Conservation (phyloP, 2,113 vertebrate genomes). For the Mugil cephalus region DNA sequence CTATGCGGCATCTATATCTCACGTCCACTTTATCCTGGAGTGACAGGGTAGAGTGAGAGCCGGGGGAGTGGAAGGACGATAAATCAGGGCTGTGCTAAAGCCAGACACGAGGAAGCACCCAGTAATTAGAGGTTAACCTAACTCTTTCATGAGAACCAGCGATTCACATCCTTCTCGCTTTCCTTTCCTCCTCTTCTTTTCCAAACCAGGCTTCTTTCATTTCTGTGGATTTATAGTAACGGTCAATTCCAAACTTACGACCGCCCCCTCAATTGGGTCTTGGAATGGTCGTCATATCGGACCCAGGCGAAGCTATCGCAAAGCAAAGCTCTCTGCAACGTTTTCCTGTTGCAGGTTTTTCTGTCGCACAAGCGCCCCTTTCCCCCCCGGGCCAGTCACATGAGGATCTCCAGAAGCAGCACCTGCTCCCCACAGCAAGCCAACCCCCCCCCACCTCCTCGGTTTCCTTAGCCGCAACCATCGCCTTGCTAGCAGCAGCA, state of each 20-base stretch:
- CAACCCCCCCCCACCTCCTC: conserved; percentile 5
- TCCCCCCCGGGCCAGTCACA: conserved; percentile 32
- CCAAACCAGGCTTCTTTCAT: conserved; percentile 13
- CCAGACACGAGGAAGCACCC: conserved; percentile 47
- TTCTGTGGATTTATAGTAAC: conserved; percentile 9
- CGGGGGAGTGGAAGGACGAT: conserved; percentile 38
- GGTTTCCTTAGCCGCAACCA: conserved; percentile 29
- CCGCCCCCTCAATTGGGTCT: conserved; percentile 1
- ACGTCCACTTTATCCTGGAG: conserved; percentile 31
- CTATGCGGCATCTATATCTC: conserved; percentile 7
- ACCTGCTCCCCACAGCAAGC: conserved; percentile 48
- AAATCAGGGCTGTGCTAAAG: conserved; percentile 43
- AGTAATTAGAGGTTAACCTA: conserved; percentile 78
- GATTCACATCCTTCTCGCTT: conserved; percentile 22
- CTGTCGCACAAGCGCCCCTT: conserved; percentile 16
- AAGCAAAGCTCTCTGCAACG: not conserved
- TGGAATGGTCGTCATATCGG: conserved; percentile 24
- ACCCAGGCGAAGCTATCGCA: too few relatives aligned
- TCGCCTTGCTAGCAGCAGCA: conserved; percentile 49
- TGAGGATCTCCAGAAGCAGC: conserved; percentile 55
- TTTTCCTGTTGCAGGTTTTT: conserved; percentile 6
- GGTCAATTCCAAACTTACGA: conserved; percentile 5
- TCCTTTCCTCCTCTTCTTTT: conserved; percentile 16
- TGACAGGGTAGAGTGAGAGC: conserved; percentile 20
- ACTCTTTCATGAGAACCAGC: conserved; percentile 50